Conservation (phyloP, 2,113 vertebrate genomes). For the Pseudorectes ferrugineus region DNA sequence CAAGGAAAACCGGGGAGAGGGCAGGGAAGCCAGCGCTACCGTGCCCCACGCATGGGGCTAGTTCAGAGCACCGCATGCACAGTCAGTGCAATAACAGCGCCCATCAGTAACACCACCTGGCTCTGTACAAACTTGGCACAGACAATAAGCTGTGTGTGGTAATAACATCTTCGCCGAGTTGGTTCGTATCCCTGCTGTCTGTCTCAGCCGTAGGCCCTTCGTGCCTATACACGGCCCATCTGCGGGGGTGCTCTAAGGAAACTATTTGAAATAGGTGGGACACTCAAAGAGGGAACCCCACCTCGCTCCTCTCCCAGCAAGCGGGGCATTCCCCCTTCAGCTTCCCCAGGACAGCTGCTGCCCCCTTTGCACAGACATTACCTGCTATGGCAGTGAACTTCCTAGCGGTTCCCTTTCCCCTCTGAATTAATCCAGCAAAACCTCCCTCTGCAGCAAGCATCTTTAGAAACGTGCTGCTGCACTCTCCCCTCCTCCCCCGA, state of each 20-base stretch:
- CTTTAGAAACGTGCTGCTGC: conserved; percentile 40
- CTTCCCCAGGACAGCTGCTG: not conserved
- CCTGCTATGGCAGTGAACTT: not conserved
- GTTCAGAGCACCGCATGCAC: not conserved
- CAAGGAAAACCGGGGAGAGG: not conserved
- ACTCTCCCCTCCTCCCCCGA: not conserved
- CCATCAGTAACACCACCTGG: too few species aligned
- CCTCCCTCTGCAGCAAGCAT: conserved; percentile 35
- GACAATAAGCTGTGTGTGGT: not conserved
- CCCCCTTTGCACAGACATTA: not conserved
- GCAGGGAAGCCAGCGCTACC: too few species aligned
- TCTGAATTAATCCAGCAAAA: not conserved
- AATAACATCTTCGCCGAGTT: not conserved
- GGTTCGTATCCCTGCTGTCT: not conserved
- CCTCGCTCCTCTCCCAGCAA: not conserved
- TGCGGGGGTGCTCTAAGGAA: not conserved
- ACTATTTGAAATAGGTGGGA: not conserved
- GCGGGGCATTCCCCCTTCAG: not conserved
- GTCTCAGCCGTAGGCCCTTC: not conserved
- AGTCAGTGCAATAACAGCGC: not conserved
- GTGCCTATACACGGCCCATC: not conserved
- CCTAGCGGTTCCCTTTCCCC: not conserved
- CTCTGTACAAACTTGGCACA: not conserved
- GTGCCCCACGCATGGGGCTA: not conserved
- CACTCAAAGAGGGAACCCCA: not conserved